These are phyloP conservation scores for Drosophila fulvimacula DNA, from an alignment of 2,888 invertebrate genomes.

Conservation along the genomic window DNA sequence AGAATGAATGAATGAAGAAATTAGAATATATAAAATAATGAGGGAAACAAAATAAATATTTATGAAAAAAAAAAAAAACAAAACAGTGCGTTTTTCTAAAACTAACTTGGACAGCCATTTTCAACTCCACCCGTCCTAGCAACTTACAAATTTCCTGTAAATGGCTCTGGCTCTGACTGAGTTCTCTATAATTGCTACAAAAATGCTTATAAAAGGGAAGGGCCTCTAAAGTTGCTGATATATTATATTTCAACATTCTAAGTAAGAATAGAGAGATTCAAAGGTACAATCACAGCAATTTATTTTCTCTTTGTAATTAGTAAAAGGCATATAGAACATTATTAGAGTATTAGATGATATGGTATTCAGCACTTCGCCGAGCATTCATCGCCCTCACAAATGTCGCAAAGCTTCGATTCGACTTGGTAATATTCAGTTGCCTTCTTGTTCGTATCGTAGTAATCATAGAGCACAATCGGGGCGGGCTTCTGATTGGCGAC, in stretches of 20 bases:
- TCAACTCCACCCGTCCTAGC: too few relatives aligned
- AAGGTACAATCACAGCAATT: constrained; percentile 1
- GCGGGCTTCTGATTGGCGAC: constrained; percentile 95
- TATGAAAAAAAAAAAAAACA: too few relatives aligned
- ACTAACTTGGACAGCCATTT: too few relatives aligned
- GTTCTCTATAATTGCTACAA: too few relatives aligned
- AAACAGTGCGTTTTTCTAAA: too few relatives aligned
- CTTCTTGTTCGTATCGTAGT: constrained; percentile 91
- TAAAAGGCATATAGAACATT: not conserved
- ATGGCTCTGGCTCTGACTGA: too few relatives aligned
- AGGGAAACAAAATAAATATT: too few relatives aligned
- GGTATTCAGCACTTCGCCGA: constrained; percentile 46
- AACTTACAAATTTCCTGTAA: too few relatives aligned
- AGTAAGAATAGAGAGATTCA: not conserved
- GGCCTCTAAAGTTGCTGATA: too few relatives aligned
- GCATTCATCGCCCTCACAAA: constrained; percentile 43
- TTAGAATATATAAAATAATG: too few relatives aligned
- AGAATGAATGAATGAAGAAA: too few relatives aligned
- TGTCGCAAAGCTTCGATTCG: constrained; percentile 80
- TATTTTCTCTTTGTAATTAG: not conserved
- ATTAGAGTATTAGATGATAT: not conserved
- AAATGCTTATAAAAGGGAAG: too few relatives aligned
- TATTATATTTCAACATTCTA: not conserved
- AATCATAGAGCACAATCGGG: constrained; percentile 93
- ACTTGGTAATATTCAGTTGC: constrained; percentile 80